Conservation (phyloP, 2,113 vertebrate species). For the Arizona elegans region DNA sequence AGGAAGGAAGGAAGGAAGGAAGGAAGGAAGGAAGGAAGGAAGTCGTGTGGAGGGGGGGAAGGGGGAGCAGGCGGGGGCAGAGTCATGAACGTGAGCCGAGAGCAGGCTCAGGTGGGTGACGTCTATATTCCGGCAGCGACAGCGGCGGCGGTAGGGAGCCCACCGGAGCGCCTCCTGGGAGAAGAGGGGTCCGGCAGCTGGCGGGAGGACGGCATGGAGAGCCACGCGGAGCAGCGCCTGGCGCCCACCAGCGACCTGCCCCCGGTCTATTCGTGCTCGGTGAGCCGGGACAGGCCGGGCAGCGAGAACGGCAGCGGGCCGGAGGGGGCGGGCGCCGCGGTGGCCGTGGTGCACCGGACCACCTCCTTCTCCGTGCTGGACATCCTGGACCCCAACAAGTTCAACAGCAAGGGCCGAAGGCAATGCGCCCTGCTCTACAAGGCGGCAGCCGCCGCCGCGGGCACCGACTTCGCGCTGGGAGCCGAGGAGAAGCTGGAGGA, state of each 20-base stretch:
- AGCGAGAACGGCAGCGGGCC: slow-evolving; percentile 68
- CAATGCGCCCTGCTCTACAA: slow-evolving; percentile 68
- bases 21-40: slow-evolving; percentile 43
- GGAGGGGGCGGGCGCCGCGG: slow-evolving; percentile 69
- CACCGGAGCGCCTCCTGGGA: slow-evolving; percentile 61
- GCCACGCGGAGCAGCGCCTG: slow-evolving; percentile 71
- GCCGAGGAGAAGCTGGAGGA: slow-evolving; percentile 61
- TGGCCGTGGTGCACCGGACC: slow-evolving; percentile 77
- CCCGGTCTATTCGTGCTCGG: slow-evolving; percentile 70
- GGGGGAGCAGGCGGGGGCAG: slow-evolving; percentile 8
- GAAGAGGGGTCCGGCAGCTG: slow-evolving; percentile 52
- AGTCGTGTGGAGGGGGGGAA: background rate
- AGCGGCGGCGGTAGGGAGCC: slow-evolving; percentile 48
- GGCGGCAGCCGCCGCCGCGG: slow-evolving; percentile 38
- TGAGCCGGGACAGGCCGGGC: slow-evolving; percentile 72
- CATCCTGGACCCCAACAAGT: slow-evolving; percentile 95
- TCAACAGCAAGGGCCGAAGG: slow-evolving; percentile 81
- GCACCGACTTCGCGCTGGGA: slow-evolving; percentile 46
- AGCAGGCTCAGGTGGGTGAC: slow-evolving; percentile 73
- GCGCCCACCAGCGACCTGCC: slow-evolving; percentile 61
- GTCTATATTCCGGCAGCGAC: slow-evolving; percentile 67
- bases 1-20: no score
- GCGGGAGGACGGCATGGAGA: slow-evolving; percentile 70
- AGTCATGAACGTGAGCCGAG: slow-evolving; percentile 77
- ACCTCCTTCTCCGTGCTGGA: slow-evolving; percentile 96